phyloP scores from a whole-genome alignment of 2,888 invertebrate species.

The Diarsia dahlii region DNA sequence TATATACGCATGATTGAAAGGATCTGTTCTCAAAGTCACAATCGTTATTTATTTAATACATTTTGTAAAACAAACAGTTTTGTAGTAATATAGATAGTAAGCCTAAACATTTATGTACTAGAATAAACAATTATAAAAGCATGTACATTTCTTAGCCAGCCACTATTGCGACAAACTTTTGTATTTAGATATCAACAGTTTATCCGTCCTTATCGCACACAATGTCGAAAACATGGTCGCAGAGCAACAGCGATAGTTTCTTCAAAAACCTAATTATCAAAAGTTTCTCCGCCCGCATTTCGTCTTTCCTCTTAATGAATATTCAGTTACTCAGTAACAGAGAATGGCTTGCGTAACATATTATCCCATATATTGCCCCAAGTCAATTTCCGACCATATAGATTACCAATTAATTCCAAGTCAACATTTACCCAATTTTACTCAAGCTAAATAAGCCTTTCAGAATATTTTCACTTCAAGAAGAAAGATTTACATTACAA shows the following conservation, averaged over 20 bases:
- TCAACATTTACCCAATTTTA: constrained; percentile 26
- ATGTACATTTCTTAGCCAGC: no score
- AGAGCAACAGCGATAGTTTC: no score
- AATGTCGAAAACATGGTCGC: no score
- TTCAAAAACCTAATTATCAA: no score
- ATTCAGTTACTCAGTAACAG: constrained; percentile 40
- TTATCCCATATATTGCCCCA: constrained; percentile 26
- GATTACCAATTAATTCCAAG: constrained; percentile 31
- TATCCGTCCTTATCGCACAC: no score
- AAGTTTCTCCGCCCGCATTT: no score
- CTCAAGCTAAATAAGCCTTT: constrained; percentile 7
- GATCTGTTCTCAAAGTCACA: not conserved
- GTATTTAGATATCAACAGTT: no score
- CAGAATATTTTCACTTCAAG: constrained; percentile 29
- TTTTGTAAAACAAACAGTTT: no score
- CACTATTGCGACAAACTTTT: no score
- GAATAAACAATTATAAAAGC: no score
- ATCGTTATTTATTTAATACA: not conserved
- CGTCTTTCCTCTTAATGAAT: constrained; percentile 35
- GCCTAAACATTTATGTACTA: no score
- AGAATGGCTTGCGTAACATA: constrained; percentile 13
- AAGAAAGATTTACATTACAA: constrained; percentile 18
- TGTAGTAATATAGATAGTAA: no score
- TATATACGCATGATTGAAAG: not conserved
- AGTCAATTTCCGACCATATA: constrained; percentile 30